Base-by-base conservation (phyloP, 2,113 vertebrate species). In the Natator depressus region DNA sequence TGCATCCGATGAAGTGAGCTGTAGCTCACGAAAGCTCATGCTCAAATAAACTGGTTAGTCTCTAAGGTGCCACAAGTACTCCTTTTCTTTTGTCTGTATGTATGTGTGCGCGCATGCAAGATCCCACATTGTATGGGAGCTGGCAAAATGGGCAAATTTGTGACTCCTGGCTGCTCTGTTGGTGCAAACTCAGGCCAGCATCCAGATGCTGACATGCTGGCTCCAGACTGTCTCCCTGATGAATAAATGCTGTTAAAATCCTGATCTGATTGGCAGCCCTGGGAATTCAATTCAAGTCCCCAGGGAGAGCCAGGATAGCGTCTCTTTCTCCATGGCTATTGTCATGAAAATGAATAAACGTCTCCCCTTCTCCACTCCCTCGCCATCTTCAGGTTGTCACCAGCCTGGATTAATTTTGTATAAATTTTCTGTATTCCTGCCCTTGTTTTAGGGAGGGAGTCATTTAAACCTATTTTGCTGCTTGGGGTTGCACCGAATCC, bases 331-430 rank as follows among this genome's bases (percentile, higher is more conserved):
- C 90, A 19, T 95, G 96, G 89, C 94, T 95, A 95, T 95, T 98
- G 95, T 98, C 20, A 96, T 96, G 96, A 97, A 97, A 98, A 97
- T 97, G 87, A 97, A 95, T 94, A 96, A 97, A 96, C 97, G 84
- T 89, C 87, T 91, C 84, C 87, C 84, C 93, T 81, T 69, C 7
- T 85, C 75, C 24, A n/a, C 51, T 47, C n/a, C 13, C 42, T 55
- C 84, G 78, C 83, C 54, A 50, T 84, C 89, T 87, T 85, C 90
- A 91, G 91, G 94, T 97, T 96, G 91, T 96, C 95, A 93, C 69
- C 38, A 78, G 75, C 82, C 80, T 91, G 90, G 89, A 90, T 96
- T 94, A 92, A 92, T 96, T 96, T 93, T 92, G 57, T 91, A 50
- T 76, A 55, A 0, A 0, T 84, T 91, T 87, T 87, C 84, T 10